Base-by-base conservation (phyloP, 2,888 invertebrate genomes). In the Eupithecia centaureata region DNA sequence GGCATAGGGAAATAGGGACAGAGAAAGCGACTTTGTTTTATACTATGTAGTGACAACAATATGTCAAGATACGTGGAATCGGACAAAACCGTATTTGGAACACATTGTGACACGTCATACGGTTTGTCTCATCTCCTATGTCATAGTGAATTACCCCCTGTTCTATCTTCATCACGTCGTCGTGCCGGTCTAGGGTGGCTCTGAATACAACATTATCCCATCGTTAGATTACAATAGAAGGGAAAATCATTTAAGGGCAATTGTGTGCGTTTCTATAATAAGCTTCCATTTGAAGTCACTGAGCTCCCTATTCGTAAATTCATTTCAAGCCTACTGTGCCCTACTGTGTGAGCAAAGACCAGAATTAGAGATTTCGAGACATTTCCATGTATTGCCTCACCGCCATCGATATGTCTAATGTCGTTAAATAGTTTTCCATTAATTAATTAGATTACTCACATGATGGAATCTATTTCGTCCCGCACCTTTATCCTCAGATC, bases 401-500 rank as follows among this genome's bases (percentile, higher is more conserved):
- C 5, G 15, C 15, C n/a, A n/a, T n/a, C n/a, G 5, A 0, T 35
- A 35, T 32, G n/a, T n/a, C n/a, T n/a, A n/a, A 5, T 38, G 35
- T 38, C 15, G 35, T 38, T n/a, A 5, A 38, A 47, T 47, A 7
- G 22, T 22, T 12, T 22, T n/a, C 22, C 12, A 47, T 51, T 22
- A 25, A 0, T 12, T 22, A 56, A 12, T n/a, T n/a, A 32, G n/a
- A 22, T 51, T 0, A 63, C 88, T 85, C 59, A 94, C 94, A 85
- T 81, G 13, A 92, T 85, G 15, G 79, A 74, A 0, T 78, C 28
- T 1, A 93, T 74, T 63, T 90, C 88, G 10, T 86, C 83, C 12
- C 79, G 82, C 1, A 93, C 84, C 73, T 89, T 92, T n/a, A 77
- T 63, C 47, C 90, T 77, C 0, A 92, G 73, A 1, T 90, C 90